These are phyloP conservation scores for Rhorus exstirpatorius DNA, from an alignment of 2,888 invertebrate species.

Conservation along the genomic window DNA sequence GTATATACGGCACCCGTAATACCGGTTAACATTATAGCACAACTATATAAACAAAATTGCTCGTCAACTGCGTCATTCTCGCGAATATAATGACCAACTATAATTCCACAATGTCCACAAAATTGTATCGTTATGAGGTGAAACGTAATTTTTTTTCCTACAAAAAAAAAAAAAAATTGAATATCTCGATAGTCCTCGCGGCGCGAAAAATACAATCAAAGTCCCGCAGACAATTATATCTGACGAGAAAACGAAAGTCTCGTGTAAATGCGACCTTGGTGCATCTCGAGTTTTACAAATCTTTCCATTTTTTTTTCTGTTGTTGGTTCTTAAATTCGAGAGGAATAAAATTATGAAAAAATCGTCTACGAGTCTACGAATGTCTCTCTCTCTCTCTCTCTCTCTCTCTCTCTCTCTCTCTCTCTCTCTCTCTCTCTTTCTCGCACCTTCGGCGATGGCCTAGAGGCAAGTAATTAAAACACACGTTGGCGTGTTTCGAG, in stretches of 20 bases:
- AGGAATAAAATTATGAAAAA: constrained; percentile 40
- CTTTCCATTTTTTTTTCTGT: constrained; percentile 30
- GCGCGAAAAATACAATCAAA: constrained; percentile 3
- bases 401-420: background rate
- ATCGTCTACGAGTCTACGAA: constrained; percentile 42
- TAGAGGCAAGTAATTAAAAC: constrained; percentile 51
- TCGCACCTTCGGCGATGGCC: constrained; percentile 11
- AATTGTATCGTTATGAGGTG: constrained; percentile 20
- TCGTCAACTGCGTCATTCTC: constrained; percentile 80
- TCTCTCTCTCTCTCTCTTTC: background rate
- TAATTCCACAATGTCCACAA: constrained; percentile 19
- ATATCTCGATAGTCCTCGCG: background rate
- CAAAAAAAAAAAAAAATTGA: background rate
- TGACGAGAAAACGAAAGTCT: constrained; percentile 46
- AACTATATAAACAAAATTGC: constrained; percentile 79
- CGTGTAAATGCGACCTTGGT: constrained; percentile 47
- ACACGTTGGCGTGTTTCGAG: constrained; percentile 43
- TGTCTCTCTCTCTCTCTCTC: background rate
- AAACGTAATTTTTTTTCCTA: background rate
- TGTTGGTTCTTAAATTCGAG: constrained; percentile 32
- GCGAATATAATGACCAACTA: constrained; percentile 27
- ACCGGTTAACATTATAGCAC: constrained; percentile 53
- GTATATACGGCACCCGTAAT: constrained; percentile 19
- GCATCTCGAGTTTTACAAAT: constrained; percentile 36
- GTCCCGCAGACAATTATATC: constrained; percentile 32